Conservation (phyloP, 2,113 vertebrate species). For the Cathartes aura region DNA sequence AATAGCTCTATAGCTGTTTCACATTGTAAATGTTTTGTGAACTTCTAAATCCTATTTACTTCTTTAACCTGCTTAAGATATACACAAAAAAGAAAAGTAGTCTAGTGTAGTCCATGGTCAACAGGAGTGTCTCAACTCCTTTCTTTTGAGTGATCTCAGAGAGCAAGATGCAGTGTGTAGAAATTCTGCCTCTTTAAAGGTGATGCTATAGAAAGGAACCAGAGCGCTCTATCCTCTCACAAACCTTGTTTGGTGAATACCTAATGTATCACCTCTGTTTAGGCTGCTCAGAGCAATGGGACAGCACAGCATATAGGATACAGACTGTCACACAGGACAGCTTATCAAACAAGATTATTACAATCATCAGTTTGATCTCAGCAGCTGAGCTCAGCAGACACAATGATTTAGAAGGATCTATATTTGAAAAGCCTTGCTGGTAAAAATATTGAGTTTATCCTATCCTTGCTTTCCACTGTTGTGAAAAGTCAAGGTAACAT, state of each 20-base stretch:
- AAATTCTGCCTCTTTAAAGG: not conserved
- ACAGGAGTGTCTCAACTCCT: not conserved
- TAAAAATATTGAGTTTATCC: not conserved
- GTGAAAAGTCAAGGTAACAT: not conserved
- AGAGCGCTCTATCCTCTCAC: accelerated
- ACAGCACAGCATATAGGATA: not conserved
- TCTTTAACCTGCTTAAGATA: not conserved
- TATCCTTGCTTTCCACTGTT: not conserved
- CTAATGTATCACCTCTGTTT: not conserved
- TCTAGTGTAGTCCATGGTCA: not conserved
- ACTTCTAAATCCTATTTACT: not conserved
- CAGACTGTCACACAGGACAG: not conserved
- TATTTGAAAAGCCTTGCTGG: not conserved
- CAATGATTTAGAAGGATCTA: not conserved
- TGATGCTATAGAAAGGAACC: not conserved
- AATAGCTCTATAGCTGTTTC: not conserved
- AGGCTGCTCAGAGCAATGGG: not conserved
- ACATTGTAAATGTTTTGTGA: not conserved
- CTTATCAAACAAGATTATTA: not conserved
- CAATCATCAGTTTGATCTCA: not conserved
- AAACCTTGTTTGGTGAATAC: not conserved
- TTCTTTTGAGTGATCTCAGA: not conserved
- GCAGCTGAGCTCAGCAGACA: not conserved
- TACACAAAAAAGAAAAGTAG: not conserved
- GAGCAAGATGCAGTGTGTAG: not conserved